Conservation (phyloP, 92 coral and sea anemone genomes). For the Zoanthus sansibaricus region DNA sequence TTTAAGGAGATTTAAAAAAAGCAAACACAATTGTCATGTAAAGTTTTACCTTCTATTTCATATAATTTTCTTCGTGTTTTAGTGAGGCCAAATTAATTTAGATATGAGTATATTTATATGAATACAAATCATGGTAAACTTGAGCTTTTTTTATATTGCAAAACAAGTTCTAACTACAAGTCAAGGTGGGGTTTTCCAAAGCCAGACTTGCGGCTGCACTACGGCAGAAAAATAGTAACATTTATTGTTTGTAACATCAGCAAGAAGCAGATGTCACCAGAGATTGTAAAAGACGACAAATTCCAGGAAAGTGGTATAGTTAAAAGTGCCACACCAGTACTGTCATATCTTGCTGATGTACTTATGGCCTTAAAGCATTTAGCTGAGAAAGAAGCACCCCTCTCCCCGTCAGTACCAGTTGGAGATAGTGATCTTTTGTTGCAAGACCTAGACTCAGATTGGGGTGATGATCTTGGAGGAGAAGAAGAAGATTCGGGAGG, state of each 20-base stretch:
- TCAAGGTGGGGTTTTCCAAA: too few relatives aligned
- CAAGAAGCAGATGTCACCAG: slow-evolving; percentile 75
- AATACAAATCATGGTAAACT: too few relatives aligned
- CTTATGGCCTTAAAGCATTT: slow-evolving; percentile 80
- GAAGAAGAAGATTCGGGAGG: slow-evolving; percentile 96
- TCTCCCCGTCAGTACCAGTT: slow-evolving; percentile 67
- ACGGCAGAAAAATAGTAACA: not conserved
- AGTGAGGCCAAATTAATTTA: too few relatives aligned
- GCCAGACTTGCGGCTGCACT: not conserved
- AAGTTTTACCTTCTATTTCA: too few relatives aligned
- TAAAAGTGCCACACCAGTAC: slow-evolving; percentile 84
- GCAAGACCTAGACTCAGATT: slow-evolving; percentile 92
- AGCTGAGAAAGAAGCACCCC: slow-evolving; percentile 82
- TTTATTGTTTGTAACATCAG: slow-evolving; percentile 35
- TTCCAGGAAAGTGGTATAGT: slow-evolving; percentile 83
- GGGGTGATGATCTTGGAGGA: slow-evolving; percentile 93
- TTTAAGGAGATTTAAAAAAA: too few relatives aligned
- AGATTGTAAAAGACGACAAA: slow-evolving; percentile 63
- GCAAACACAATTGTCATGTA: too few relatives aligned
- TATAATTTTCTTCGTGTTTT: too few relatives aligned
- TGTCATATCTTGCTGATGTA: slow-evolving; percentile 92
- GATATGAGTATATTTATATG: too few relatives aligned
- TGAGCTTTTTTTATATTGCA: too few relatives aligned
- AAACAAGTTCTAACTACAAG: too few relatives aligned
- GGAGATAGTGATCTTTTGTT: slow-evolving; percentile 79